phyloP scores from a whole-genome alignment of 37 sponge, comb jelly and placozoan species.

The Corticium candelabrum region DNA sequence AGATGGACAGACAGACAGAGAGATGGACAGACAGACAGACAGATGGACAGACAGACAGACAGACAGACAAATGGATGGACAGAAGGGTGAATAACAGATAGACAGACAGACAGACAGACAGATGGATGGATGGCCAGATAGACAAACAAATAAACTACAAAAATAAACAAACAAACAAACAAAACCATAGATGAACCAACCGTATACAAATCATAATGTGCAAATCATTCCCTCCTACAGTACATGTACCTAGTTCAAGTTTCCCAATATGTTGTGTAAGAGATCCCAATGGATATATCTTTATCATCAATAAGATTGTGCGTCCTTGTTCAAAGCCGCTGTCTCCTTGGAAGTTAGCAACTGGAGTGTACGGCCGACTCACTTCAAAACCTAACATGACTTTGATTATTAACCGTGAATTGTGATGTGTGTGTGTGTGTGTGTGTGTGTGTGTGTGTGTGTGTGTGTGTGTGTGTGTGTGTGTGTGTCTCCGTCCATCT shows the following conservation, averaged over 20 bases:
- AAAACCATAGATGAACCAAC: background rate
- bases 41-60: too few relatives aligned
- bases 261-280: conserved; percentile 25
- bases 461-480: conserved; percentile 1
- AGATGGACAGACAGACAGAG: too few relatives aligned
- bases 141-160: too few relatives aligned
- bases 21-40: too few relatives aligned
- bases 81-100: too few relatives aligned
- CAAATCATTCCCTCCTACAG: too few relatives aligned
- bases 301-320: conserved; percentile 55
- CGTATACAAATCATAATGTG: too few relatives aligned
- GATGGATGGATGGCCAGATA: too few relatives aligned
- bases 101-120: too few relatives aligned
- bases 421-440: too few relatives aligned
- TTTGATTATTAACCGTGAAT: background rate
- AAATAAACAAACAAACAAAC: background rate
- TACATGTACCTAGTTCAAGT: conserved; percentile 47
- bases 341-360: conserved; percentile 7
- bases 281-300: conserved; percentile 59
- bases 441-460: conserved; percentile 1
- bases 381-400: conserved; percentile 30
- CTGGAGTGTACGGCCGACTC: conserved; percentile 54
- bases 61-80: background rate
- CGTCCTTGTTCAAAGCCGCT: conserved; percentile 9
- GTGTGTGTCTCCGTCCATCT: too few relatives aligned